Percentiles rank a stretch among this genome's conserved stretches.
These are phyloP conservation scores for Listrodromus nycthemerus DNA, from an alignment of 2,888 invertebrate genomes.

Conservation along the genomic window DNA sequence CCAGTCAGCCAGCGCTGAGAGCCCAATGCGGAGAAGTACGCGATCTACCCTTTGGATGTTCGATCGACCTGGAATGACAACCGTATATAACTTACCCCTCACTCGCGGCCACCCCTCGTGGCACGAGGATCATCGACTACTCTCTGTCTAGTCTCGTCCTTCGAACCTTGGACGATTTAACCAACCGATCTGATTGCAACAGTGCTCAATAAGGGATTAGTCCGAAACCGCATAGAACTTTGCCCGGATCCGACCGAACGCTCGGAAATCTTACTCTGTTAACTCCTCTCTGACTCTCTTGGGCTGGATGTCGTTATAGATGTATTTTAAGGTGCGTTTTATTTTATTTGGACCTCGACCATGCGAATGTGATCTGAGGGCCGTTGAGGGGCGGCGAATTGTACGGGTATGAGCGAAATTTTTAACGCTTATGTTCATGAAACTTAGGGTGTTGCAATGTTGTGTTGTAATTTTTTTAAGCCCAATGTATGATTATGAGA, in stretches of 20 bases:
- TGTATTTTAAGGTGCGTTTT: neutral
- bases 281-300: conserved; percentile 1
- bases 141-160: conserved; percentile 9
- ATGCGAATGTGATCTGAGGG: neutral
- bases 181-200: conserved; percentile 51
- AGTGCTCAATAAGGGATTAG: conserved; percentile 57
- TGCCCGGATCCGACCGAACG: neutral
- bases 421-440: conserved; percentile 23
- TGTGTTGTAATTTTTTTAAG: conserved; percentile 61
- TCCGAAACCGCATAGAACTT: conserved; percentile 18
- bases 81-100: conserved; percentile 44
- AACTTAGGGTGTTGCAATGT: conserved; percentile 33
- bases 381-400: neutral
- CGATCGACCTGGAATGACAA: conserved; percentile 53
- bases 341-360: neutral
- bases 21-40: conserved; percentile 39
- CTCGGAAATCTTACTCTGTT: neutral
- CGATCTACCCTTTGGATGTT: conserved; percentile 49
- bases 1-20: conserved; percentile 32
- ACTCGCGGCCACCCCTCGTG: conserved; percentile 3
- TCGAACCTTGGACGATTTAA: conserved; percentile 22
- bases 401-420: neutral
- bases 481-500: conserved; percentile 58
- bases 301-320: neutral
- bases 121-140: conserved; percentile 42